Conservation (phyloP, 2,888 invertebrate genomes). For the Strigamia transsilvanica region DNA sequence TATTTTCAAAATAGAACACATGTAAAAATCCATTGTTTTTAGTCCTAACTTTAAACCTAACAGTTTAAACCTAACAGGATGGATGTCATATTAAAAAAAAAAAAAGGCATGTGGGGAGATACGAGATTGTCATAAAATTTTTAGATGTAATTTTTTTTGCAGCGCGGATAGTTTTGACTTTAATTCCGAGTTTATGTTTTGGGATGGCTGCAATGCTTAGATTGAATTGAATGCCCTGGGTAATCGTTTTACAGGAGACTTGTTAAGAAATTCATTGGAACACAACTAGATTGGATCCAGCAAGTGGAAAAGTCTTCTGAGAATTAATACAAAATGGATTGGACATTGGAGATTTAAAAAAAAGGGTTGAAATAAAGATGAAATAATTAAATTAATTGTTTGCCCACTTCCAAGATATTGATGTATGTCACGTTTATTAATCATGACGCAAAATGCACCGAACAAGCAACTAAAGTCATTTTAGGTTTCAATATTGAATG, state of each 20-base stretch:
- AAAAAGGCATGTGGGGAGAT: background rate
- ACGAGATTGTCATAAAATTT: background rate
- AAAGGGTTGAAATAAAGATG: background rate
- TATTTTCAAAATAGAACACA: too few relatives aligned
- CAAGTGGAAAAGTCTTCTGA: background rate
- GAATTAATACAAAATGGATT: background rate
- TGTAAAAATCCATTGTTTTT: too few relatives aligned
- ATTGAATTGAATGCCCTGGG: conserved; percentile 21
- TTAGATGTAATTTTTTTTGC: conserved; percentile 25
- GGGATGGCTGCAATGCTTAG: background rate
- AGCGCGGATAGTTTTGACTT: conserved; percentile 35
- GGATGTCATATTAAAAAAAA: conserved; percentile 37
- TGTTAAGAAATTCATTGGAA: conserved; percentile 33
- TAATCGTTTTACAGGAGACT: conserved; percentile 26
- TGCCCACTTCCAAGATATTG: too few relatives aligned
- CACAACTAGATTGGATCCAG: background rate
- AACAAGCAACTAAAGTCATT: too few relatives aligned
- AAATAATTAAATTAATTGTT: too few relatives aligned
- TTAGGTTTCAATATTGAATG: too few relatives aligned
- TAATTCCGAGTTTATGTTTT: conserved; percentile 5
- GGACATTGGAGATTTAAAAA: too few relatives aligned
- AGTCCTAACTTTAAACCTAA: too few relatives aligned
- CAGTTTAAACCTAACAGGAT: too few relatives aligned
- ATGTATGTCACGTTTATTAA: too few relatives aligned
- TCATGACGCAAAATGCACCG: too few relatives aligned